A percentile compares a stretch with the other conserved stretches of the same genome.
Conservation (phyloP, 2,113 vertebrate species). For the Leuciscus idus region DNA sequence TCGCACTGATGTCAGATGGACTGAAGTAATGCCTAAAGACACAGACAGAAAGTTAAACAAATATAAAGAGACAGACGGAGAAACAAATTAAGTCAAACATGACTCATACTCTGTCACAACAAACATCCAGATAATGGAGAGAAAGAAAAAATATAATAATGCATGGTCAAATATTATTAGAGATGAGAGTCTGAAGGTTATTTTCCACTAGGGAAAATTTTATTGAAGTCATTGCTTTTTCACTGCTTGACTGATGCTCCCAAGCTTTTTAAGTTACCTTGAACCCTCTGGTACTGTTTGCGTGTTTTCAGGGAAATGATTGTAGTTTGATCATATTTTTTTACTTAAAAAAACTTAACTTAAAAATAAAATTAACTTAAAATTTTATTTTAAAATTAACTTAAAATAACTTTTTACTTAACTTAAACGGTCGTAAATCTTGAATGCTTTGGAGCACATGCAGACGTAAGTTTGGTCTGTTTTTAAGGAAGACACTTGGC, state of each 20-base stretch:
- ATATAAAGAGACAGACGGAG: conserved; percentile 47
- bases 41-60: conserved; percentile 49
- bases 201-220: neutral
- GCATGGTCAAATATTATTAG: conserved; percentile 65
- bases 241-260: neutral
- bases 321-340: too few species aligned
- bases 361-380: too few species aligned
- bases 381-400: too few species aligned
- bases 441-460: too few species aligned
- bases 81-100: conserved; percentile 64
- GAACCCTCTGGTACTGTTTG: too few species aligned
- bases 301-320: too few species aligned
- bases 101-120: conserved; percentile 58
- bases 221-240: conserved; percentile 51
- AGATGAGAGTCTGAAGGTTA: neutral
- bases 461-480: too few species aligned
- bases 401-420: too few species aligned
- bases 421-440: too few species aligned
- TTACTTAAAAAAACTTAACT: too few species aligned
- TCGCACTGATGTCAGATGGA: conserved; percentile 31
- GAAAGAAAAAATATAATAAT: conserved; percentile 38
- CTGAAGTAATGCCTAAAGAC: conserved; percentile 58
- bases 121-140: conserved; percentile 39
- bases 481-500: too few species aligned
- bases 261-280: neutral